phyloP scores from a whole-genome alignment of 2,888 invertebrate species.

The Lithophane semibrunnea region DNA sequence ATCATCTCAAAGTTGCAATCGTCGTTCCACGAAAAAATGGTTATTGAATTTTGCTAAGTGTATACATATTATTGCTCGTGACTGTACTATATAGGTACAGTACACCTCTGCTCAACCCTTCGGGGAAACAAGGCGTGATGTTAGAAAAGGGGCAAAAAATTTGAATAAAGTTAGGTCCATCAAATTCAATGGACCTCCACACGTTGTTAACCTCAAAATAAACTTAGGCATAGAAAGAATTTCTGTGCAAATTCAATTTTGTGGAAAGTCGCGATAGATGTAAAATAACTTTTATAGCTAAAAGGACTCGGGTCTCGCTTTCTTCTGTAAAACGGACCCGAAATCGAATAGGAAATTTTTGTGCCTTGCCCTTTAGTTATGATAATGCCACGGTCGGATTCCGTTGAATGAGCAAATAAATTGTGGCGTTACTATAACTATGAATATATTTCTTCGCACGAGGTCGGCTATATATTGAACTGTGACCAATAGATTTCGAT shows the following conservation, averaged over 20 bases:
- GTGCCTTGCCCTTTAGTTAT: slow-evolving; percentile 77
- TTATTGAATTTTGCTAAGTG: no score
- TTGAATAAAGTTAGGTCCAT: slow-evolving; percentile 37
- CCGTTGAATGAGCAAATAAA: slow-evolving; percentile 72
- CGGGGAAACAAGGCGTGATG: no score
- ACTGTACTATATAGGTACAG: no score
- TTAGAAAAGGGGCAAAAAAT: slow-evolving; percentile 17
- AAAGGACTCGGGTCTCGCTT: slow-evolving; percentile 51
- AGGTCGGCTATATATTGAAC: slow-evolving; percentile 51
- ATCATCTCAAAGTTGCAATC: no score
- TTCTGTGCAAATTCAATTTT: slow-evolving; percentile 61
- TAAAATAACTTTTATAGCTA: slow-evolving; percentile 59
- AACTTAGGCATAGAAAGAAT: slow-evolving; percentile 41
- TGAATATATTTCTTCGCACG: slow-evolving; percentile 71
- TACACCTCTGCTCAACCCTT: no score
- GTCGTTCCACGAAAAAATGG: no score
- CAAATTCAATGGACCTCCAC: slow-evolving; percentile 45
- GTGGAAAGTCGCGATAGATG: slow-evolving; percentile 60
- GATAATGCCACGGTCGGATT: slow-evolving; percentile 74
- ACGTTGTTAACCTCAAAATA: slow-evolving; percentile 50
- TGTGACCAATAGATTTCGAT: slow-evolving; percentile 52
- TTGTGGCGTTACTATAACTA: slow-evolving; percentile 71
- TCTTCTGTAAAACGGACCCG: slow-evolving; percentile 58
- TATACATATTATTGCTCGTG: no score
- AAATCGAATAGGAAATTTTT: slow-evolving; percentile 66